Base-by-base conservation (phyloP, 2,797 vertebrate genomes). In the Peromyscus nudipes region DNA sequence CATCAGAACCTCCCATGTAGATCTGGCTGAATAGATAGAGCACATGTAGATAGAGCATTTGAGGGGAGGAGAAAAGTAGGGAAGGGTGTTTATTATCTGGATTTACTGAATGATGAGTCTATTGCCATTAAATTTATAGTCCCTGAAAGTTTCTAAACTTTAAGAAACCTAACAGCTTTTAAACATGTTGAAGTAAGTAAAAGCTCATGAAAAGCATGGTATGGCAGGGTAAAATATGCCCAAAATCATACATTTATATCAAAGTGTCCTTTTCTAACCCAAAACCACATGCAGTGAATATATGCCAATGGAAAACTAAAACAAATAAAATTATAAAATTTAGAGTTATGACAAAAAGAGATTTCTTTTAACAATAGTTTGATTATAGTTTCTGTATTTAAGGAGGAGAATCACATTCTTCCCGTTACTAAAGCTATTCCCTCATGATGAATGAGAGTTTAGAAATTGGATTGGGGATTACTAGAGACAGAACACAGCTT, bases 71-170 rank as follows among this genome's bases (percentile, higher is more conserved):
- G 21, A 71, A 34, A 13, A 27, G 11, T 19, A 76, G 29, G 43
- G 60, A 49, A 25, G 1, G 55, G 13, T 25, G 25, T 0, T 71
- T 83, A 77, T 93, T 91, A 95, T 77, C 27, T 77, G 43, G 46
- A n/a, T 40, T 88, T 29, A 55, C 23, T 79, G 29, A 88, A 76
- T 73, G 23, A 87, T 82, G 49, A 96, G 2, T 16, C n/a, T 73
- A 88, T 88, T 94, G 40, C 67, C n/a, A 62, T 81, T 84, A 91
- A 87, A 69, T 94, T 94, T 91, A 77, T 52, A 11, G 87, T 46
- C 79, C 37, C 34, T 82, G 34, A 93, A 95, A 49, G 16, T 76
- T 93, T 31, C 46, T 40, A 52, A 40, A 49, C 71, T 83, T 94
- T 75, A 90, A 73, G 34, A 71, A 10, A 88, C 9, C 27, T 73